Conservation (phyloP, 2,797 vertebrate genomes). For the Oceanodroma leucorhoa region DNA sequence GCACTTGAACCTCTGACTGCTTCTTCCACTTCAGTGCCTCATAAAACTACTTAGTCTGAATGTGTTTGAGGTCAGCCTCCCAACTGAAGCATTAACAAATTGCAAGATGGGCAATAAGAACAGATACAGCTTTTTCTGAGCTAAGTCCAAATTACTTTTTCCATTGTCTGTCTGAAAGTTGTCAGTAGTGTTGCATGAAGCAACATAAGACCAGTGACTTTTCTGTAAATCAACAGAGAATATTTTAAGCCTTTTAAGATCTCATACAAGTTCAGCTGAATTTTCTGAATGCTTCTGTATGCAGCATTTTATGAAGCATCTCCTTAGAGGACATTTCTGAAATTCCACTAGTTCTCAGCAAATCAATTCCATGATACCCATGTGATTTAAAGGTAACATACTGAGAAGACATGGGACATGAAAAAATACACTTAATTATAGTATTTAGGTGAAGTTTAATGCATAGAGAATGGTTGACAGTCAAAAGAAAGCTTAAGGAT, state of each 20-base stretch:
- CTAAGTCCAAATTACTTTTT: constrained; percentile 19
- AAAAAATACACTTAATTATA: constrained; percentile 38
- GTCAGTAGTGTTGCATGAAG: neutral
- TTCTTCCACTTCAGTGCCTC: neutral
- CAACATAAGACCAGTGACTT: neutral
- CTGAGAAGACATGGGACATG: neutral
- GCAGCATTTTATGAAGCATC: neutral
- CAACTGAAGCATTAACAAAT: constrained; percentile 15
- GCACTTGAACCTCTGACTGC: neutral
- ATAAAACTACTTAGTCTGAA: neutral
- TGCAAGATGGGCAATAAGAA: neutral
- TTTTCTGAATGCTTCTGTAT: neutral
- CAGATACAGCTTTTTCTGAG: neutral
- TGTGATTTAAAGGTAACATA: neutral
- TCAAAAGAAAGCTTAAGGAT: constrained; percentile 23
- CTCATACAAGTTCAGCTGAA: neutral
- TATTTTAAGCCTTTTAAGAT: constrained; percentile 6
- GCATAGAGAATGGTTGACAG: neutral
- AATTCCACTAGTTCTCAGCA: neutral
- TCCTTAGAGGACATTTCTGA: constrained; percentile 2
- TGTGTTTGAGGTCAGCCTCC: neutral
- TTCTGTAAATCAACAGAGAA: neutral
- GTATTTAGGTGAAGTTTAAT: constrained; percentile 8
- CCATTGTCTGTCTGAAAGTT: neutral
- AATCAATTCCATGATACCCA: neutral